Conservation (phyloP, 1,140 invertebrate genomes). For the Heliconius congener region DNA sequence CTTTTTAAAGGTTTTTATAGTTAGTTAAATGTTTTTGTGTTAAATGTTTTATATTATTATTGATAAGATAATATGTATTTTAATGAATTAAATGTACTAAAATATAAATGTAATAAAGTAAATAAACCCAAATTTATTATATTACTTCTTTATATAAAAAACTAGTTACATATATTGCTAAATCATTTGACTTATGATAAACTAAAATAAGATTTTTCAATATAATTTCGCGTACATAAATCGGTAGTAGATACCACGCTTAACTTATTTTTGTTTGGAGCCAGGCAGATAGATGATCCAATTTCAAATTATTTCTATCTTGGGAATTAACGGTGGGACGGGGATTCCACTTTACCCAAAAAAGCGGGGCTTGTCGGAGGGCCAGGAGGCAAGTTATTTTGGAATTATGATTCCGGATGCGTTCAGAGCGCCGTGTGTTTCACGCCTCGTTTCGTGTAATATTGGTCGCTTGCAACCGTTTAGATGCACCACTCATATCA, state of each 20-base stretch:
- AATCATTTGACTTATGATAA: not conserved
- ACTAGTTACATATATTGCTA: not conserved
- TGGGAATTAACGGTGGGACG: conserved; percentile 81
- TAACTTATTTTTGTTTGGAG: conserved; percentile 78
- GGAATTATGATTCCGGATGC: conserved; percentile 81
- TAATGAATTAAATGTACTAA: not conserved
- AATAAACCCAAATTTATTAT: not conserved
- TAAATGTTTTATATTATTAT: not conserved
- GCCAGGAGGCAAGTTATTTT: conserved; percentile 76
- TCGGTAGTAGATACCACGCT: conserved; percentile 57
- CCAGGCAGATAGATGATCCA: conserved; percentile 81
- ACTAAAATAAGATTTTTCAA: not conserved
- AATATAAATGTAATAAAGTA: not conserved
- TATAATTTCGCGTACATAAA: conserved; percentile 55
- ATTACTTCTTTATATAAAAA: no score
- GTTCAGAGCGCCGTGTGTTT: conserved; percentile 74
- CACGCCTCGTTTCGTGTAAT: conserved; percentile 78
- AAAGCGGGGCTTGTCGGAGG: conserved; percentile 60
- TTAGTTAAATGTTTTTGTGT: not conserved
- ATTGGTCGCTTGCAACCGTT: conserved; percentile 70
- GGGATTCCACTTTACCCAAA: conserved; percentile 79
- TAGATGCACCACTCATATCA: conserved; percentile 62
- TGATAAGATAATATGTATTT: no score
- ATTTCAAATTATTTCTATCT: conserved; percentile 83
- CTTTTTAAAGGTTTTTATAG: not conserved